Base-by-base conservation (phyloP, 2,888 invertebrate genomes). In the Scaptomyza cyrtandrae region DNA sequence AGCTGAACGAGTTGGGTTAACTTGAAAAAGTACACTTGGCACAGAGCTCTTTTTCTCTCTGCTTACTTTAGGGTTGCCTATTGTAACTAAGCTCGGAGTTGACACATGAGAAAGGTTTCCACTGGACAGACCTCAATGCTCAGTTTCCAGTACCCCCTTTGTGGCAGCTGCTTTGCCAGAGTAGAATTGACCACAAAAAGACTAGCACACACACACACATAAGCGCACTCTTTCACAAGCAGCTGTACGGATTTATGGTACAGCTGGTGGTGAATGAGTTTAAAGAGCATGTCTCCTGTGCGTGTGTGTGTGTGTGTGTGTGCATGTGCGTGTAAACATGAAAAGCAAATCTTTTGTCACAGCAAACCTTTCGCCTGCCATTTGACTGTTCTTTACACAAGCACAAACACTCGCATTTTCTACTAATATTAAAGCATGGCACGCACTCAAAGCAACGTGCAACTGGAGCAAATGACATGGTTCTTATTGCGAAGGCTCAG, bases 21-120 rank as follows among this genome's bases (percentile, higher is more conserved):
- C 37, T 37, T 37, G 6, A 37, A 37, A 5, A 39, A 14, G 39
- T 39, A 14, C 39, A 14, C 14, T 41, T 16, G 41, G 10, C 16
- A 6, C 14, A 10, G 10, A 10, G 9, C 16, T 37, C 1, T 33
- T 33, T 33, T 39, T 39, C 39, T 9, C 14, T 9, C 39, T 39
- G 39, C 39, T 14, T 6, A 39, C 39, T 39, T 39, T 41, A 16
- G 16, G 16, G 16, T 16, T 6, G 16, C 0, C 16, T 41, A 4
- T 16, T 41, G 41, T 10, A 41, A 41, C 41, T 41, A 60, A 60
- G 67, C 65, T 53, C 44, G n/a, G 53, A 61, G 52, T 57, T 75
- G 86, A 78, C 75, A 80, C 65, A 39, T 77, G 71, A 71, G 57
- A 54, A 77, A 77, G 80, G 83, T 71, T 62, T 29, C 45, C 58